phyloP scores from a whole-genome alignment of 2,113 vertebrate genomes.

The Hippolais icterina region DNA sequence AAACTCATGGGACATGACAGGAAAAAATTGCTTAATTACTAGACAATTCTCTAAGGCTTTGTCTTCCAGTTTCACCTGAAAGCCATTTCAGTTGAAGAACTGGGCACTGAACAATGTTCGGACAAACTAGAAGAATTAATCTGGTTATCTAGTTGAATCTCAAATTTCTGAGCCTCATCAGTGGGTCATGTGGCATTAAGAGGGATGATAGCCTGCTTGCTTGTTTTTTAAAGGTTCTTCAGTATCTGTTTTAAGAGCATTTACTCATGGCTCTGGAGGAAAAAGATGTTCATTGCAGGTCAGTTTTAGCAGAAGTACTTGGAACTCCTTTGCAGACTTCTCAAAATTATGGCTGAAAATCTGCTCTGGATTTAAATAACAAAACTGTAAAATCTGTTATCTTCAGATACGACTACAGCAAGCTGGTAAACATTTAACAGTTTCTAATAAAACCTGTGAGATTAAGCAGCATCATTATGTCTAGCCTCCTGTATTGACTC shows the following conservation, averaged over 20 bases:
- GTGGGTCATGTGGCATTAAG: not conserved
- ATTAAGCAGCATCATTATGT: not conserved
- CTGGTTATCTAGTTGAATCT: not conserved
- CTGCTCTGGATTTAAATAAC: not conserved
- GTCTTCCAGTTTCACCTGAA: not conserved
- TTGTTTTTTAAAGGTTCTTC: not conserved
- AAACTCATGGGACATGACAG: not conserved
- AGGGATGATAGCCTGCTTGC: not conserved
- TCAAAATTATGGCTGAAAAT: not conserved
- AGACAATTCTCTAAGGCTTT: not conserved
- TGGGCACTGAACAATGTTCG: too few relatives aligned
- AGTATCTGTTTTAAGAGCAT: not conserved
- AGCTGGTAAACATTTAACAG: not conserved
- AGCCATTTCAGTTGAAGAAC: not conserved
- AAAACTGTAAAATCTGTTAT: not conserved
- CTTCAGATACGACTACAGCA: not conserved
- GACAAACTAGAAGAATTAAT: not conserved
- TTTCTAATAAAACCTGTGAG: not conserved
- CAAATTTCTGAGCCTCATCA: not conserved
- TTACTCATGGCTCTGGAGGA: not conserved
- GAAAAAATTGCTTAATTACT: not conserved
- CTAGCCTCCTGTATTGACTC: not conserved
- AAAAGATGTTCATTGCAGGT: not conserved
- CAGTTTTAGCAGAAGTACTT: not conserved
- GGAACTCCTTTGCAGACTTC: not conserved